phyloP scores from a whole-genome alignment of 2,113 vertebrate species.

The Mustelus asterias region DNA sequence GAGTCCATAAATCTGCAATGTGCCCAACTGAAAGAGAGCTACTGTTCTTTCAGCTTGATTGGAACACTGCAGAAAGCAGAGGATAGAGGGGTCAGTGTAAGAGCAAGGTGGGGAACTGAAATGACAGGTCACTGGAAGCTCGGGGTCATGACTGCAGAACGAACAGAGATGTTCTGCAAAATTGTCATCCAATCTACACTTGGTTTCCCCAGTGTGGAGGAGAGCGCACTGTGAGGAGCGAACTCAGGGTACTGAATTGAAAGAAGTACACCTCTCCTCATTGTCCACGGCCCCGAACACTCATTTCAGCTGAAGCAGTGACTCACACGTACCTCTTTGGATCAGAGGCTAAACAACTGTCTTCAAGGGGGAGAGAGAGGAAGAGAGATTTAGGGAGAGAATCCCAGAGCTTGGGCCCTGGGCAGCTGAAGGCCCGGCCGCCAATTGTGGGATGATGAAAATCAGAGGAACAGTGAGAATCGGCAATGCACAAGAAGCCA shows the following conservation, averaged over 20 bases:
- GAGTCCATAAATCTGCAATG: not conserved
- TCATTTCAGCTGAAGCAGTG: too few species aligned
- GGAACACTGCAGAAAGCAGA: not conserved
- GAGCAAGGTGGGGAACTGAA: not conserved
- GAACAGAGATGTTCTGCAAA: not conserved
- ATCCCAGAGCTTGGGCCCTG: not conserved
- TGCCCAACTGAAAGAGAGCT: not conserved
- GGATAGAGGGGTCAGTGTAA: not conserved
- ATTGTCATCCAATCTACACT: not conserved
- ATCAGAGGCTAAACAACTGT: not conserved
- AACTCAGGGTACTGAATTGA: not conserved
- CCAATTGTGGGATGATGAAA: not conserved
- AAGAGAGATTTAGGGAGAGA: not conserved
- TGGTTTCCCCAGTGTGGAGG: not conserved
- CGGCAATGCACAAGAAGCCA: not conserved
- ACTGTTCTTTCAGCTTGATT: not conserved
- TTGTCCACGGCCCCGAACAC: too few species aligned
- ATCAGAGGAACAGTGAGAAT: too few species aligned
- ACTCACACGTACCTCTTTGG: too few species aligned
- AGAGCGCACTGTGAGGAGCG: not conserved
- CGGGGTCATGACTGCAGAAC: not conserved
- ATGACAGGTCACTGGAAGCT: not conserved
- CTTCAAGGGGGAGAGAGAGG: not conserved
- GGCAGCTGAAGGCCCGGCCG: not conserved
- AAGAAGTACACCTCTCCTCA: too few species aligned